A percentile compares a stretch with the other conserved stretches of the same genome.
Conservation (phyloP, 2,113 vertebrate species). For the Argyrosomus japonicus region DNA sequence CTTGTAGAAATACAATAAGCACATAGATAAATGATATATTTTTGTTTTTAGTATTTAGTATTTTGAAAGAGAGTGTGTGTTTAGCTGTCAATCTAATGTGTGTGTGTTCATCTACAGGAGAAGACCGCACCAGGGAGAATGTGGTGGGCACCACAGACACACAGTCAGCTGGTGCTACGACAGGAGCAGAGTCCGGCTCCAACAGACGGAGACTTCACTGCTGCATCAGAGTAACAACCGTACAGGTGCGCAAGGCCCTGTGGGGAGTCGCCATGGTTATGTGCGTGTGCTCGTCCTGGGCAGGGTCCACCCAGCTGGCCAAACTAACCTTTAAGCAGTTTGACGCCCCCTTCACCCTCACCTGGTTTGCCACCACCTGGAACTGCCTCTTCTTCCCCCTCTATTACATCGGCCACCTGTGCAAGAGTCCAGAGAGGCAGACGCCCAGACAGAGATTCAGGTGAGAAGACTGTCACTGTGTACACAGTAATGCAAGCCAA, state of each 20-base stretch:
- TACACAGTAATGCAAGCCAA: neutral
- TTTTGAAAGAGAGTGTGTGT: neutral
- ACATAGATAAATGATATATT: neutral
- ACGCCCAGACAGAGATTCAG: slow-evolving; percentile 93
- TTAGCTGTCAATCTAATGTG: neutral
- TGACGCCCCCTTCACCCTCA: slow-evolving; percentile 94
- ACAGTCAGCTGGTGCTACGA: slow-evolving; percentile 78
- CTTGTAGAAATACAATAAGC: neutral
- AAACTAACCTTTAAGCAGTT: slow-evolving; percentile 92
- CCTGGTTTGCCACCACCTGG: slow-evolving; percentile 97
- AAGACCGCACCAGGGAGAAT: slow-evolving; percentile 90
- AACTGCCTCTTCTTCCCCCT: slow-evolving; percentile 97
- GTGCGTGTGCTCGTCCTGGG: slow-evolving; percentile 95
- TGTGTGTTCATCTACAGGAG: slow-evolving; percentile 81
- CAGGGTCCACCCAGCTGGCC: slow-evolving; percentile 94
- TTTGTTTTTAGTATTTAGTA: neutral
- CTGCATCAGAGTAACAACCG: slow-evolving; percentile 86
- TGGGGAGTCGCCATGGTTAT: slow-evolving; percentile 93
- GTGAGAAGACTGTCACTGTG: slow-evolving; percentile 77
- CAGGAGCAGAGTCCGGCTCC: slow-evolving; percentile 81
- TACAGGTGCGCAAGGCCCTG: slow-evolving; percentile 87
- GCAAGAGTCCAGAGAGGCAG: slow-evolving; percentile 92
- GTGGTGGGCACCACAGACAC: slow-evolving; percentile 87
- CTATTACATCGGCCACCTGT: slow-evolving; percentile 92
- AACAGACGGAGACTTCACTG: slow-evolving; percentile 79